Conservation (phyloP, 2,797 vertebrate species). For the Sorex maritimensis region DNA sequence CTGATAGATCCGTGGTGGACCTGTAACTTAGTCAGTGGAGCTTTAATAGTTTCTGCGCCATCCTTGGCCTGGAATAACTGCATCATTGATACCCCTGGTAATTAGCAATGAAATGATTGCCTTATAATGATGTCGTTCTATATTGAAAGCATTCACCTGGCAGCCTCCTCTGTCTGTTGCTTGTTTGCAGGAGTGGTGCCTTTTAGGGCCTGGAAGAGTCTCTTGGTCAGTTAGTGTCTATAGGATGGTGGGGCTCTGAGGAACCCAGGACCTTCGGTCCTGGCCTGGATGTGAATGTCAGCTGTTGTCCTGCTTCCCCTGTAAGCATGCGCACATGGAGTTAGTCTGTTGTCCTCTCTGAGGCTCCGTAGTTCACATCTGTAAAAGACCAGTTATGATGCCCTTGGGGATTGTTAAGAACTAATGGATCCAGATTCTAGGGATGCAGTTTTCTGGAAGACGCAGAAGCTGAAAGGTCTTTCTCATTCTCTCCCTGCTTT, state of each 20-base stretch:
- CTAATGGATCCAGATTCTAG: slow-evolving; percentile 67
- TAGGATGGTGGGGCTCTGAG: background rate
- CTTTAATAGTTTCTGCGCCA: background rate
- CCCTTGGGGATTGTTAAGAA: slow-evolving; percentile 52
- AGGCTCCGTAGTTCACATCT: slow-evolving; percentile 32
- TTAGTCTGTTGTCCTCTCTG: slow-evolving; percentile 45
- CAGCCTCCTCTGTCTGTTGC: background rate
- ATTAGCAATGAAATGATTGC: background rate
- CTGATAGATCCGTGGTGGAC: background rate
- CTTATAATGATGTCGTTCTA: background rate
- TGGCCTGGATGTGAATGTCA: background rate
- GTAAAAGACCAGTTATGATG: slow-evolving; percentile 13
- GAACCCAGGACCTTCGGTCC: background rate
- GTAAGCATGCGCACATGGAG: rapidly evolving
- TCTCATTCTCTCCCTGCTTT: background rate
- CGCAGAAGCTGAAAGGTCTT: background rate
- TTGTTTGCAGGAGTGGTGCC: background rate
- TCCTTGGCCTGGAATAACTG: background rate
- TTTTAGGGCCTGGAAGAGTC: slow-evolving; percentile 20
- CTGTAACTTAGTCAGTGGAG: background rate
- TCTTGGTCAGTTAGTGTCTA: background rate
- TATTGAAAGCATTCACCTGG: background rate
- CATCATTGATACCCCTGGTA: background rate
- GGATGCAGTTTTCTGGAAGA: slow-evolving; percentile 48
- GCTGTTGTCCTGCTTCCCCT: background rate